These are phyloP conservation scores for Gasteruption jaculator DNA, from an alignment of 2,888 invertebrate genomes.

Conservation along the genomic window DNA sequence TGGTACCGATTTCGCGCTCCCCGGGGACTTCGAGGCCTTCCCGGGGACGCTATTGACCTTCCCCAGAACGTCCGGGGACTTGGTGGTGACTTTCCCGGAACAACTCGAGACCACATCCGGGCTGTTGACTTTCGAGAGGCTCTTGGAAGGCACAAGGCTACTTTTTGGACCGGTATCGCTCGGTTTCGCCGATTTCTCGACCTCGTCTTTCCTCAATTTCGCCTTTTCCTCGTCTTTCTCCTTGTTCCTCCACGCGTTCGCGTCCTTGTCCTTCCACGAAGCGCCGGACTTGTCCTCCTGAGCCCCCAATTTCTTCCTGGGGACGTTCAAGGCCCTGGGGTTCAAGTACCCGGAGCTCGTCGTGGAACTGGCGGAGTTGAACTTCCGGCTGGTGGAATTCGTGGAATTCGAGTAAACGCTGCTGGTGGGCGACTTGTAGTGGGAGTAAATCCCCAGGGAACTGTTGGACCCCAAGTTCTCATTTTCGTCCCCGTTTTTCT, in stretches of 20 bases:
- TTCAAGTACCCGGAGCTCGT: slow-evolving; percentile 72
- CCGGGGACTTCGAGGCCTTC: slow-evolving; percentile 37
- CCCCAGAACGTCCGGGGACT: slow-evolving; percentile 54
- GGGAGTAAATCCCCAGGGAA: slow-evolving; percentile 55
- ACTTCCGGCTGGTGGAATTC: slow-evolving; percentile 55
- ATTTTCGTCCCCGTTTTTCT: slow-evolving; percentile 31
- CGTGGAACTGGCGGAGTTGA: slow-evolving; percentile 60
- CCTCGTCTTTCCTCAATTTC: slow-evolving; percentile 5
- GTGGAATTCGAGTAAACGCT: slow-evolving; percentile 59
- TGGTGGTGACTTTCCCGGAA: slow-evolving; percentile 51
- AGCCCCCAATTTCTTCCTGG: slow-evolving; percentile 32
- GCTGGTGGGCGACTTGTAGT: slow-evolving; percentile 58
- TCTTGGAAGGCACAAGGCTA: slow-evolving; percentile 38
- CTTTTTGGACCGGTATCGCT: too few relatives aligned
- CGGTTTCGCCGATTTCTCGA: slow-evolving; percentile 11
- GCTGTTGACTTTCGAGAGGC: slow-evolving; percentile 55
- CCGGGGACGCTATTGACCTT: slow-evolving; percentile 23
- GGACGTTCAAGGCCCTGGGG: slow-evolving; percentile 68
- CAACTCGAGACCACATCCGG: slow-evolving; percentile 73
- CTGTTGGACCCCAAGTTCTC: slow-evolving; percentile 35
- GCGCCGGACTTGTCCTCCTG: slow-evolving; percentile 13
- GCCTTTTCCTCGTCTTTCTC: slow-evolving; percentile 16
- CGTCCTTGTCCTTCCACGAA: slow-evolving; percentile 39
- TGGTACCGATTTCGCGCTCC: slow-evolving; percentile 38
- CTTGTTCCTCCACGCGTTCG: slow-evolving; percentile 40